These are phyloP conservation scores for Pilophorus perplexus DNA, from an alignment of 2,888 invertebrate genomes.

Conservation along the genomic window DNA sequence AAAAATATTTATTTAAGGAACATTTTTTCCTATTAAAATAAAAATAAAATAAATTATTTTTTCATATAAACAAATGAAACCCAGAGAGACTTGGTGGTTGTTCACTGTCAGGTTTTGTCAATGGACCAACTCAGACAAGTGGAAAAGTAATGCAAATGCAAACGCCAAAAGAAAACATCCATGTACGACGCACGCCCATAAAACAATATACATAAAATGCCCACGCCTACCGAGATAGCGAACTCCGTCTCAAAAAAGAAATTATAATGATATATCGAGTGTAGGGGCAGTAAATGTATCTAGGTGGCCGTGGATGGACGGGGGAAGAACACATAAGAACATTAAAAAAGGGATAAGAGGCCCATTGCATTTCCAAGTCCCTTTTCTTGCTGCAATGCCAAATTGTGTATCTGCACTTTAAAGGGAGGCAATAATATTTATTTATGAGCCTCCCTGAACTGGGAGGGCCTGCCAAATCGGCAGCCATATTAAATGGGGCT, in stretches of 20 bases:
- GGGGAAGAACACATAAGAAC: slow-evolving; percentile 27
- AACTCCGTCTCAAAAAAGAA: background rate
- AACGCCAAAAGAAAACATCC: too few relatives aligned
- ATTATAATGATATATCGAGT: slow-evolving; percentile 25
- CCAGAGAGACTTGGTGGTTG: too few relatives aligned
- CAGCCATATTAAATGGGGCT: slow-evolving; percentile 37
- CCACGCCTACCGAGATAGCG: background rate
- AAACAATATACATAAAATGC: slow-evolving; percentile 18
- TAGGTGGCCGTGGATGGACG: slow-evolving; percentile 7
- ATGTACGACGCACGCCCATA: background rate
- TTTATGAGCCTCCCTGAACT: slow-evolving; percentile 26
- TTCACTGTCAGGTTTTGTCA: too few relatives aligned
- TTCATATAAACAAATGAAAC: too few relatives aligned
- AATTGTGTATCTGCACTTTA: slow-evolving; percentile 43
- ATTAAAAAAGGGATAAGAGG: slow-evolving; percentile 40
- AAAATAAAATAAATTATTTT: too few relatives aligned
- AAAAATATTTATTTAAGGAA: too few relatives aligned
- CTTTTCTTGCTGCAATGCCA: slow-evolving; percentile 40
- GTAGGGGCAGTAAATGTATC: slow-evolving; percentile 15
- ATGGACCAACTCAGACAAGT: too few relatives aligned
- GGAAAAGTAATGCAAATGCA: too few relatives aligned
- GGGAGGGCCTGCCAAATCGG: slow-evolving; percentile 36
- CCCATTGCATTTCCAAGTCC: slow-evolving; percentile 33
- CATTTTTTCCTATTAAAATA: too few relatives aligned
- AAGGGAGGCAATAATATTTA: slow-evolving; percentile 42